Percentiles rank a stretch among this genome's conserved stretches.
Evolutionary conservation across 2,888 invertebrate genomes (phyloP).

Genomic region (Hofmannophila pseudospretella): DNA sequence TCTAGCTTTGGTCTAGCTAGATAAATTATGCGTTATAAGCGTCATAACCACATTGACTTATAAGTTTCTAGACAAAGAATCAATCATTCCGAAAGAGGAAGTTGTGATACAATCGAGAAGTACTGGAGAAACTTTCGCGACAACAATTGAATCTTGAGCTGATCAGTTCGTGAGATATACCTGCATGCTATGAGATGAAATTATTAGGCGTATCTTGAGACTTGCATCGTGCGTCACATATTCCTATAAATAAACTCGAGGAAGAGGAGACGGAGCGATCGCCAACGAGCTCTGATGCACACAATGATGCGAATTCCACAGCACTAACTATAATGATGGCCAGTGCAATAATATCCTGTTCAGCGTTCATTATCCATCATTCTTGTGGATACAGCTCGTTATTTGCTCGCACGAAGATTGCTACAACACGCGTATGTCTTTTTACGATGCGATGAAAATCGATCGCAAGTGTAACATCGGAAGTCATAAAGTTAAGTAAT

Average conservation of each 20-base stretch:
- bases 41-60: conserved; percentile 2
- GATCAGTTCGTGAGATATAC: conserved; percentile 5
- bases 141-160: background rate
- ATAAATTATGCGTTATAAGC: background rate
- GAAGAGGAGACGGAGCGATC: conserved; percentile 18
- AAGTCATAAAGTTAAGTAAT: too few species aligned
- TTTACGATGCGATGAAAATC: too few species aligned
- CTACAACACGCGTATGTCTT: background rate
- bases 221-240: conserved; percentile 35
- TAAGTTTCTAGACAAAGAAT: conserved; percentile 2
- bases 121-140: background rate
- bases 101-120: background rate
- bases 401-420: conserved; percentile 1
- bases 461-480: too few species aligned
- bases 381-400: conserved; percentile 3
- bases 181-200: conserved; percentile 14
- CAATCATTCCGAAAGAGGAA: conserved; percentile 1
- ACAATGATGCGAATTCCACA: conserved; percentile 23
- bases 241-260: conserved; percentile 35
- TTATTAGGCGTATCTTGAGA: conserved; percentile 2
- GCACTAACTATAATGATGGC: conserved; percentile 18
- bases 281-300: conserved; percentile 20
- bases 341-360: conserved; percentile 18
- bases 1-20: too few species aligned
- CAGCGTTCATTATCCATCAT: conserved; percentile 6